Conservation (phyloP, 2,797 vertebrate genomes). For the Sebastes steindachneri region DNA sequence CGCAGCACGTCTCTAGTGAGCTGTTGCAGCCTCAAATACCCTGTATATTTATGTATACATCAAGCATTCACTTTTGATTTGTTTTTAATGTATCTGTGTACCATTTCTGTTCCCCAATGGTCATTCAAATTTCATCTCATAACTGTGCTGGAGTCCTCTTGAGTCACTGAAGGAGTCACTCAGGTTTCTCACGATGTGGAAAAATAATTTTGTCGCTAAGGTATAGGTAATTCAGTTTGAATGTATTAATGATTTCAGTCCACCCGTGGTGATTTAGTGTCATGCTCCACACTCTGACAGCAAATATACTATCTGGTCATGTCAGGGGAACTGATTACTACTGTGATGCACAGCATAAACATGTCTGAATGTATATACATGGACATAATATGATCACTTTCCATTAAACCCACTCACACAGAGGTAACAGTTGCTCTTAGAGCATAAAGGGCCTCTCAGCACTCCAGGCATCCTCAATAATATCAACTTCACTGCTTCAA, state of each 20-base stretch:
- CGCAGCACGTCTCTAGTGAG: neutral
- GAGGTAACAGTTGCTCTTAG: too few species aligned
- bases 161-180: neutral
- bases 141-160: neutral
- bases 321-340: neutral
- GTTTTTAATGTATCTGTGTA: neutral
- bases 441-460: too few species aligned
- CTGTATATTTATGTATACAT: neutral
- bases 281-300: neutral
- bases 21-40: neutral
- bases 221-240: neutral
- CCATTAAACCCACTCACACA: too few species aligned
- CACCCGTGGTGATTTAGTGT: neutral
- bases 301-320: neutral
- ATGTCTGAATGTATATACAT: neutral
- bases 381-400: neutral
- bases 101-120: neutral
- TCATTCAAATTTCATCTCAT: neutral
- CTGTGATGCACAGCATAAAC: neutral
- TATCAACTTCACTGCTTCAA: too few species aligned
- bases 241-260: conserved; percentile 1
- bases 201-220: neutral
- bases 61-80: neutral
- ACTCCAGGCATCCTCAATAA: too few species aligned
- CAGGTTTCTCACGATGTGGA: neutral